Evolutionary conservation across 2,113 vertebrate species (phyloP), one percentile per base, ranked within the genome.

Genomic region (Prinia subflava): DNA sequence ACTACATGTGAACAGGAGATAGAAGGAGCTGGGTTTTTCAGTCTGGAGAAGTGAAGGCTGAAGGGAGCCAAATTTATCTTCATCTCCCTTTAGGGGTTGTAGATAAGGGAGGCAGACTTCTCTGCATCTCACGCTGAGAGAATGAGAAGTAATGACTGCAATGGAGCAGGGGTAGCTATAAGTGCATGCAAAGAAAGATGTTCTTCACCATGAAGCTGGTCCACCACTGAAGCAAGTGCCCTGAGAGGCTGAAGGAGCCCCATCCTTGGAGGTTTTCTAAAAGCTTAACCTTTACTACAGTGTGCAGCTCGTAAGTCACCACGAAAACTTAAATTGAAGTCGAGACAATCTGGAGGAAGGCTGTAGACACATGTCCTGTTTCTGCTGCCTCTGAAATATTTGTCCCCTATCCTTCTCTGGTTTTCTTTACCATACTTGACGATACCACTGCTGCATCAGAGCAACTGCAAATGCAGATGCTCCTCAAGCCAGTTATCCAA

Each of bases 301-400:
- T 8, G 2, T 47, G 12, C 0, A 0, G 9, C 42, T 78, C 1
- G 0, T 8, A 41, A 77, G 17, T n/a, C 39, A 68, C 71, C 57
- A 31, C 22, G 20, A 64, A 65, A 83, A 5, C 7, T 83, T 46
- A 62, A 49, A 71, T 0, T 37, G 46, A 69, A 84, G 27, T n/a
- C 15, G 30, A 71, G 35, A 83, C 7, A 63, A 52, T 64, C 83
- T 28, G 39, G 12, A 74, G 13, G 35, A 77, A 75, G 3, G 49
- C 27, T 88, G 21, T 52, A 76, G 47, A 60, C 0, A 56, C 0
- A 0, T 27, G 15, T 44, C 25, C 8, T 68, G 1, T 73, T 93
- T 57, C 56, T 87, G 42, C 24, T 92, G 52, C 28, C 39, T 44
- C 24, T 19, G 15, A 75, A 3, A 5, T 46, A 41, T 76, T 68